Base-by-base conservation (phyloP, 2,797 vertebrate species). In the Fringilla coelebs region DNA sequence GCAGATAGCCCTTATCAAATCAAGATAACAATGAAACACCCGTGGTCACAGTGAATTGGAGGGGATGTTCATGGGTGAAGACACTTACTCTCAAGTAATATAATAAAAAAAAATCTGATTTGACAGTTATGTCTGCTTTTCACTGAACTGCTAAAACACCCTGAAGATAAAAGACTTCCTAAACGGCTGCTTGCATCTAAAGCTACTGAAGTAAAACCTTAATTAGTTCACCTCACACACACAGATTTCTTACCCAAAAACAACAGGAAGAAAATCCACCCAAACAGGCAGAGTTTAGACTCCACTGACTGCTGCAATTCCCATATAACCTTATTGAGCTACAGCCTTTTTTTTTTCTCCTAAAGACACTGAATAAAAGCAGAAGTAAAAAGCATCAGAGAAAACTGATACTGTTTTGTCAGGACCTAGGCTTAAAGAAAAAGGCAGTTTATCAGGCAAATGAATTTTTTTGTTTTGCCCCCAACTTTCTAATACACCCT, bases 311-410 rank as follows among this genome's bases (percentile, higher is more conserved):
- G 24, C 34, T 74, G 17, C 13, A 83, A 75, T 38, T 85, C 10
- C 17, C 5, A 5, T 15, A 13, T 13, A 71, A 61, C 13, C n/a
- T 54, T 7, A 38, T 11, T 25, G 29, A 17, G 24, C 10, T 74
- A 57, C 11, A 8, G 4, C 0, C 7, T 62, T 78, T 49, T n/a
- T 48, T 57, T 38, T 0, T 14, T 4, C 2, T 22, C 32, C 58
- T 55, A 11, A 77, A 87, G 11, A 20, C 12, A 34, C 1, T n/a
- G 29, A 91, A 52, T 48, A 63, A 77, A 79, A 49, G 7, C 14
- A 51, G 15, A 58, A 71, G 5, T 11, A 78, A 73, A 31, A 70
- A 45, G 5, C 9, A 29, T 18, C 17, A 67, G 29, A 77, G 41
- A 57, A 88, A 75, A 54, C 7, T 22, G 31, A 11, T 17, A 62